These are phyloP conservation scores for Phylloscopus trochiloides DNA, from an alignment of 2,113 vertebrate species.

Conservation along the genomic window DNA sequence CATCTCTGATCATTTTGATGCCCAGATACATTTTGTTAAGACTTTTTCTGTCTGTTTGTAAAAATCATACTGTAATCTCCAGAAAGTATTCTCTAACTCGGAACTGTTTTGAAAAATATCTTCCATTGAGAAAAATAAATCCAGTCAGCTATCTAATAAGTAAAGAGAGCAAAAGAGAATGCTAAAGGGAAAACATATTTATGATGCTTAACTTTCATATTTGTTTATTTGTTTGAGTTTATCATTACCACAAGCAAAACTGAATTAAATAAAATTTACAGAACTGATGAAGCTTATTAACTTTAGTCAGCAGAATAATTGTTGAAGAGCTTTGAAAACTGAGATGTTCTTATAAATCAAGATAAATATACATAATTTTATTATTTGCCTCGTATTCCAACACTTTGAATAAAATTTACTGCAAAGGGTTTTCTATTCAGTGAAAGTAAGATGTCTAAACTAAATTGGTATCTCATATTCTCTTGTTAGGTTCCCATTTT, in stretches of 20 bases:
- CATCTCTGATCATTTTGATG: slow-evolving; percentile 51
- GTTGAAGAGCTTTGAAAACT: background rate
- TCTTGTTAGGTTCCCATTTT: background rate
- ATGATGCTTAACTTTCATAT: background rate
- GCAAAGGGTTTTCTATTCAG: background rate
- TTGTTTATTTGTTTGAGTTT: background rate
- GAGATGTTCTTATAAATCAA: background rate
- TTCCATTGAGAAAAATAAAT: slow-evolving; percentile 41
- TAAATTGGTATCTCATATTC: background rate
- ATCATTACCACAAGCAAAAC: background rate
- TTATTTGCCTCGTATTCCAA: background rate
- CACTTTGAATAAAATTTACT: background rate
- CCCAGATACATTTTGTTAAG: slow-evolving; percentile 56
- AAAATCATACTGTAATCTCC: slow-evolving; percentile 55
- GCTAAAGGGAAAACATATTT: background rate
- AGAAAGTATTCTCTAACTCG: slow-evolving; percentile 44
- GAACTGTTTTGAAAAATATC: slow-evolving; percentile 35
- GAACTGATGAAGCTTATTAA: slow-evolving; percentile 5
- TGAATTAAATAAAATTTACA: background rate
- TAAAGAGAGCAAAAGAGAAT: background rate
- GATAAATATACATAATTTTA: background rate
- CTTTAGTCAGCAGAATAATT: background rate
- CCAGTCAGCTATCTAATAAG: slow-evolving; percentile 35
- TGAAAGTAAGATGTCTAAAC: background rate
- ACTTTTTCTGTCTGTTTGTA: slow-evolving; percentile 38